Evolutionary conservation across 2,888 invertebrate genomes (phyloP), one percentile per base, ranked within the genome.

Genomic region (Siphonodentalium dalli): DNA sequence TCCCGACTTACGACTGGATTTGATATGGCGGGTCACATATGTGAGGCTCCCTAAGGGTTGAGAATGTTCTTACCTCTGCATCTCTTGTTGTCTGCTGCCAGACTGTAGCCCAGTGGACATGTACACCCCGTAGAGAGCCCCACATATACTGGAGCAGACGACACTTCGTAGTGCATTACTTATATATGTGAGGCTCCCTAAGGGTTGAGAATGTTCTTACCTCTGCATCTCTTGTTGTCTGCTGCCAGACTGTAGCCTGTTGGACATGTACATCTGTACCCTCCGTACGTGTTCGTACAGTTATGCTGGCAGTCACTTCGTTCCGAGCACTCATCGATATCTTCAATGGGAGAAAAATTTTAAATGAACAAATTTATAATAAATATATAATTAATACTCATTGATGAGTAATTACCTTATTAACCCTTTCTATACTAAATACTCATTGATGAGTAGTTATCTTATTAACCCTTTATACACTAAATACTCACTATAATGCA

Each of bases 261-360:
- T 3, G 81, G 82, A 72, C 82, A 82, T 29, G 65, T 54, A 54
- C 82, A 81, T 3, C 54, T 55, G 63, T 74, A 84, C 20, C 81
- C 74, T 9, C 84, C 84, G 6, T 77, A 65, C 7, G 72, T 71
- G 65, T 81, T 81, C 34, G 68, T 69, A 65, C 81, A 81, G 54
- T 69, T 69, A 60, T 81, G 79, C 52, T 80, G 79, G 58, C 81
- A 81, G 21, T 71, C 65, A 15, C 66, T 61, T 8, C 46, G 48
- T 21, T 66, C 62, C 4, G 38, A 18, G 64, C 80, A 80, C 49
- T 80, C 80, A 57, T 80, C 65, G 11, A 75, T 60, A 61, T 80
- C 80, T 80, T 64, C 9, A 48, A 49, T 11, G 24, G 20, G 41
- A 23, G 4, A 21, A 55, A 26, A 11, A n/a, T n/a, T n/a, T n/a